Base-by-base conservation (phyloP, 2,888 invertebrate genomes). In the Stegana nigrithorax region DNA sequence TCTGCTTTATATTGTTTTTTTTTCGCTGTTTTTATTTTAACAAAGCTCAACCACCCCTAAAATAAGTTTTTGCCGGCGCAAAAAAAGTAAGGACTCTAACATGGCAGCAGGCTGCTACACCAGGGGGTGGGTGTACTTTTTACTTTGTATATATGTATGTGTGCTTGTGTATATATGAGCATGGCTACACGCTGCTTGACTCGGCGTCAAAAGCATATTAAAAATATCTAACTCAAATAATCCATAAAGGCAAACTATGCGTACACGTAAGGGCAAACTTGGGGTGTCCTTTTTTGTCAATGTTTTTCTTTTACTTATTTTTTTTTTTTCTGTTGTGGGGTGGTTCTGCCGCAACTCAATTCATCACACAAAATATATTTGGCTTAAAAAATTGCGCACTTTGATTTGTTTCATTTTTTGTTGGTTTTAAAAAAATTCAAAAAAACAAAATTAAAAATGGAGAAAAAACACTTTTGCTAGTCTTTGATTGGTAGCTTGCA, bases 41-140 rank as follows among this genome's bases (percentile, higher is more conserved):
- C 39, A 17, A 2, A 21, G 44, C 29, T 17, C 26, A 67, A 58
- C 81, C 81, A 81, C 81, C 80, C 81, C 66, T 81, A 73, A 73
- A 55, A 21, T n/a, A 14, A 7, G 25, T 26, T 50, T 50, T 50
- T 26, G 53, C 21, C 36, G 36, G 21, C 32, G n/a, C 17, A 14
- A n/a, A 39, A 45, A 21, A 36, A 29, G 21, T 55, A 26, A 6
- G 8, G 25, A 47, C n/a, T n/a, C n/a, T 32, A 55, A 55, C 32
- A 55, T 55, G 53, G 53, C 53, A 7, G 47, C 36, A 10, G 10
- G 12, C n/a, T 36, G 10, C 36, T n/a, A 5, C 2, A 10, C 36
- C 36, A 36, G 36, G n/a, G 36, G 36, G 36, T 36, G 17, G 17
- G 6, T 42, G n/a, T n/a, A n/a, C n/a, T n/a, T n/a, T n/a, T n/a